A percentile compares a stretch with the other conserved stretches of the same genome.
Conservation (phyloP, 1,140 invertebrate genomes). For the Zeugodacus cucurbitae region DNA sequence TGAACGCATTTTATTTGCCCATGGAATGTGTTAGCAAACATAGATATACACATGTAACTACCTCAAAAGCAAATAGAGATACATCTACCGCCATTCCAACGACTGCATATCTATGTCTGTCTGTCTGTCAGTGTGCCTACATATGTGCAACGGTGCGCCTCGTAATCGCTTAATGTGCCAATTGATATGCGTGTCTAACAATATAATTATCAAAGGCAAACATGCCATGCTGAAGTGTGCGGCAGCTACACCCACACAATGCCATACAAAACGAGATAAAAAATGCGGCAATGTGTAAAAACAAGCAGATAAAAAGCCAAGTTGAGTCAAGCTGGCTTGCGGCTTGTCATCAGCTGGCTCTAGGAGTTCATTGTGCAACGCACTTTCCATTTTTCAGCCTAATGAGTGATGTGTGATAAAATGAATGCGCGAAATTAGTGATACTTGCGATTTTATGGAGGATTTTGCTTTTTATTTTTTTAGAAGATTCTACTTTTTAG, state of each 20-base stretch:
- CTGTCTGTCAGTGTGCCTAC: background rate
- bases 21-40: background rate
- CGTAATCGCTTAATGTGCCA: slow-evolving; percentile 32
- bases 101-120: background rate
- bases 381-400: background rate
- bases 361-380: background rate
- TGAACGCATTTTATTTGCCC: background rate
- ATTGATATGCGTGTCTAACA: slow-evolving; percentile 40
- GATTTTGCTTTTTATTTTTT: background rate
- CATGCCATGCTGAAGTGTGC: background rate
- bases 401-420: background rate
- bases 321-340: background rate
- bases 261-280: background rate
- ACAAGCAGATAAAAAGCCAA: background rate
- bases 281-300: background rate
- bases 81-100: background rate
- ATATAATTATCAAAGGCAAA: slow-evolving; percentile 37
- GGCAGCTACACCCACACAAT: background rate
- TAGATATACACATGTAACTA: background rate
- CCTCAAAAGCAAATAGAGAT: background rate
- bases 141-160: background rate
- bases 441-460: background rate
- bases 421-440: background rate
- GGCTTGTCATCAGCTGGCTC: background rate
- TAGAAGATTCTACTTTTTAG: too few species aligned